A percentile compares a stretch with the other conserved stretches of the same genome.
phyloP scores from a whole-genome alignment of 2,888 invertebrate species.

The Pterostichus madidus region DNA sequence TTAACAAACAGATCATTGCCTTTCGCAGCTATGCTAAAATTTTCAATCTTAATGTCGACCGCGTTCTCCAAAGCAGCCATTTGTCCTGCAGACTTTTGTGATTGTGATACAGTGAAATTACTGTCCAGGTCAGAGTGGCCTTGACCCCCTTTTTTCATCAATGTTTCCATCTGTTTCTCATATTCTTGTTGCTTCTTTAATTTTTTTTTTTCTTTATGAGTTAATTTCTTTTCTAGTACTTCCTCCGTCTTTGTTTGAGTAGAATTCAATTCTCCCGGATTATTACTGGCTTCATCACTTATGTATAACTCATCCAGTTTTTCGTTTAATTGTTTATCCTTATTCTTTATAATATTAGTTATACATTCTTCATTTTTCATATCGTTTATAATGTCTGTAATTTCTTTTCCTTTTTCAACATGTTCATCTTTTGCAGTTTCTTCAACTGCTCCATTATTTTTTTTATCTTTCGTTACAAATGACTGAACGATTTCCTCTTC shows the following conservation, averaged over 20 bases:
- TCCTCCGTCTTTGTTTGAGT: conserved; percentile 71
- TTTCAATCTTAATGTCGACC: conserved; percentile 98
- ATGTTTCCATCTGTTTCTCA: conserved; percentile 90
- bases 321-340: conserved; percentile 67
- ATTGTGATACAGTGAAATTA: conserved; percentile 97
- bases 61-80: conserved; percentile 93
- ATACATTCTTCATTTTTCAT: conserved; percentile 68
- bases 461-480: conserved; percentile 68
- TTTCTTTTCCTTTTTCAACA: conserved; percentile 70
- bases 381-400: conserved; percentile 72
- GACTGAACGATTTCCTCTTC: conserved; percentile 67
- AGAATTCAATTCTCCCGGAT: conserved; percentile 66
- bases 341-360: background rate
- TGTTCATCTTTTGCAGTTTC: conserved; percentile 71
- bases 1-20: conserved; percentile 98
- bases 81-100: conserved; percentile 86
- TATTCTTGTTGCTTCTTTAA: conserved; percentile 93
- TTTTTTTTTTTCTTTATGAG: conserved; percentile 95
- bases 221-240: conserved; percentile 85
- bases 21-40: conserved; percentile 98
- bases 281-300: conserved; percentile 56
- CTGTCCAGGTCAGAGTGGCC: conserved; percentile 94
- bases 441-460: conserved; percentile 67
- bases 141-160: conserved; percentile 92
- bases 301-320: conserved; percentile 55